These are phyloP conservation scores for Diorhabda sublineata DNA, from an alignment of 1,140 invertebrate genomes.

Conservation along the genomic window DNA sequence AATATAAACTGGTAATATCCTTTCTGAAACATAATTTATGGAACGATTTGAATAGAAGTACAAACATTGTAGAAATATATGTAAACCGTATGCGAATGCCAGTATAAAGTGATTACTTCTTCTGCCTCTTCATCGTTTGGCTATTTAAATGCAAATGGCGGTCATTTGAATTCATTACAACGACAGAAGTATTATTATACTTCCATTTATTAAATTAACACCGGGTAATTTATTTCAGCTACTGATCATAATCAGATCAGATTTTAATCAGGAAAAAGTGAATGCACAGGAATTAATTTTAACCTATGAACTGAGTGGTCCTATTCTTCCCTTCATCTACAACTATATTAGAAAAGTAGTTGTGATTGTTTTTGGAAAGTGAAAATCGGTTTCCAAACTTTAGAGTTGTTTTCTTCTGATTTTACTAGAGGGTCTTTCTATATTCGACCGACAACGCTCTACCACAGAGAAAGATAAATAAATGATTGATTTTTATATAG, in stretches of 20 bases:
- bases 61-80: slow-evolving; percentile 8
- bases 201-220: slow-evolving; percentile 20
- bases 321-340: no score
- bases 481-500: no score
- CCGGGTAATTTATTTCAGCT: slow-evolving; percentile 8
- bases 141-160: slow-evolving; percentile 13
- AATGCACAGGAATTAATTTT: no score
- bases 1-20: slow-evolving; percentile 1
- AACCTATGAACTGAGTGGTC: no score
- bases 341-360: no score
- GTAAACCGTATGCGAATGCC: slow-evolving; percentile 17
- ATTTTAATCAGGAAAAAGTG: background rate
- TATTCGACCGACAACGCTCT: no score
- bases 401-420: no score
- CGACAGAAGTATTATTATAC: slow-evolving; percentile 12
- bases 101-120: slow-evolving; percentile 13
- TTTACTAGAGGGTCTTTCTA: no score
- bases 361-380: no score
- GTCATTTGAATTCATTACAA: slow-evolving; percentile 14
- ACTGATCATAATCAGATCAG: slow-evolving; percentile 3
- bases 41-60: slow-evolving; percentile 7
- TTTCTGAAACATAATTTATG: background rate
- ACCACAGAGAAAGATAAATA: no score
- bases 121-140: background rate
- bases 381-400: no score